Percentiles rank a stretch among this genome's conserved stretches.
These are phyloP conservation scores for Aleiodes alternator DNA, from an alignment of 2,888 invertebrate genomes.

Conservation along the genomic window DNA sequence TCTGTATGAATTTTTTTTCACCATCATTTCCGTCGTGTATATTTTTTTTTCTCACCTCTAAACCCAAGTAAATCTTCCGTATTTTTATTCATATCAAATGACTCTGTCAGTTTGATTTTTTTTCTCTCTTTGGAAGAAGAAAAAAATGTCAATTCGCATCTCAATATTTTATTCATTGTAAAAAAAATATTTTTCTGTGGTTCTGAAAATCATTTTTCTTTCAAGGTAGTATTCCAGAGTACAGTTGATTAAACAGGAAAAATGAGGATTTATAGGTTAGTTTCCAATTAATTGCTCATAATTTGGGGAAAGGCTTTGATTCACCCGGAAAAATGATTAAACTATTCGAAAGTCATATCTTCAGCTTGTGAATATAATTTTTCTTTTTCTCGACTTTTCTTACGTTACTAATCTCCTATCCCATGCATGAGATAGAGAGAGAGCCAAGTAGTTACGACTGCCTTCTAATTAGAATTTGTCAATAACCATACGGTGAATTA, in stretches of 20 bases:
- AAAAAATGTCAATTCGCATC: neutral
- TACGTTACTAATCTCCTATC: too few relatives aligned
- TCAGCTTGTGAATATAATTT: too few relatives aligned
- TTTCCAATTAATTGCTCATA: too few relatives aligned
- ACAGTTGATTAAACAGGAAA: too few relatives aligned
- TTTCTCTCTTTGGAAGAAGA: neutral
- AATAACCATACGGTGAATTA: neutral
- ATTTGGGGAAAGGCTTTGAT: too few relatives aligned
- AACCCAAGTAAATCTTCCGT: neutral
- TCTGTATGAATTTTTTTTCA: slow-evolving; percentile 18
- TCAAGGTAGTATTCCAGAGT: too few relatives aligned
- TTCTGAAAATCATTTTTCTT: neutral
- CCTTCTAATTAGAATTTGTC: neutral
- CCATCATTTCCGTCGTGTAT: slow-evolving; percentile 15
- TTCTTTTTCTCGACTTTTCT: too few relatives aligned
- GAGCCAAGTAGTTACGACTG: too few relatives aligned
- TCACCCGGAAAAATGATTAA: too few relatives aligned
- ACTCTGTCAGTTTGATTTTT: neutral
- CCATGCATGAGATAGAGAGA: too few relatives aligned
- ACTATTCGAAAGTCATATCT: too few relatives aligned
- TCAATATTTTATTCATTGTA: neutral
- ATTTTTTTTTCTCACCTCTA: slow-evolving; percentile 6
- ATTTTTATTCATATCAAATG: slow-evolving; percentile 17
- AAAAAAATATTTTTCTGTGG: neutral
- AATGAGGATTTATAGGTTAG: too few relatives aligned